phyloP scores from a whole-genome alignment of 2,797 vertebrate species.

The Helarctos malayanus region DNA sequence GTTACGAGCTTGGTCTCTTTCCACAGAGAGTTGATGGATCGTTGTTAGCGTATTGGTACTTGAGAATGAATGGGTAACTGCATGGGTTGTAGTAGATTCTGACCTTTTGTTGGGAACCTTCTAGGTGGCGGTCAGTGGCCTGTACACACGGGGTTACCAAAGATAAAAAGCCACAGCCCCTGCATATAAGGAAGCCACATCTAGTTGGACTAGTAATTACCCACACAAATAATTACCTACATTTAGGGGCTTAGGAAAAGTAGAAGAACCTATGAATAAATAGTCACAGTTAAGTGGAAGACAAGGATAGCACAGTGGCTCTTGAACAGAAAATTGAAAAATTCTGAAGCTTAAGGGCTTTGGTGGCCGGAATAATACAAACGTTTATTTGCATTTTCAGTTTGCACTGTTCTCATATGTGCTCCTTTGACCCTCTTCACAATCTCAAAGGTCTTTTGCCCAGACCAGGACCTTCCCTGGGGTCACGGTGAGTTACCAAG shows the following conservation, averaged over 20 bases:
- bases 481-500: not conserved
- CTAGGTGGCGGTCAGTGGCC: not conserved
- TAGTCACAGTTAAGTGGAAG: not conserved
- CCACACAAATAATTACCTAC: not conserved
- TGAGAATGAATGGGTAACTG: not conserved
- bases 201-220: conserved; percentile 2
- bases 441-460: not conserved
- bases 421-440: conserved; percentile 42
- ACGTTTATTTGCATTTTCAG: not conserved
- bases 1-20: not conserved
- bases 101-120: not conserved
- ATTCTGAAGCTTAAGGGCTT: not conserved
- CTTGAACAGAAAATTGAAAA: conserved; percentile 24
- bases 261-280: not conserved
- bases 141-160: not conserved
- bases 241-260: not conserved
- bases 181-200: not conserved
- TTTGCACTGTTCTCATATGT: not conserved
- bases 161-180: not conserved
- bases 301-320: not conserved
- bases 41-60: not conserved
- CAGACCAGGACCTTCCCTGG: not conserved
- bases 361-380: not conserved
- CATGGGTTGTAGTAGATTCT: not conserved
- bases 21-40: not conserved